Conservation (phyloP, 2,888 invertebrate genomes). For the Crossocerus cetratus region DNA sequence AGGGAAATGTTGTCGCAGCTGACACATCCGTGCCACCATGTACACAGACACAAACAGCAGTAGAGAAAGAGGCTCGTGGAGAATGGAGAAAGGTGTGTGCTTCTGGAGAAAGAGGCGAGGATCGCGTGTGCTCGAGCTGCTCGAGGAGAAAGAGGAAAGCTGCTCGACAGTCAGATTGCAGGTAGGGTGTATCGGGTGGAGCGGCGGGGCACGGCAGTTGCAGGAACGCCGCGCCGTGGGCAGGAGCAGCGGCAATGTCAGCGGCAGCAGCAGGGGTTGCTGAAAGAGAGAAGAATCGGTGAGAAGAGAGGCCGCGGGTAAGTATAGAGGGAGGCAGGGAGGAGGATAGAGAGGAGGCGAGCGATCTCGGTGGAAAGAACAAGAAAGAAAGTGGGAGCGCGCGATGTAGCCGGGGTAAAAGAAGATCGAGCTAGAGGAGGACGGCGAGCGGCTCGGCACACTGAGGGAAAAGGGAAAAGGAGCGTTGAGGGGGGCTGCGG, state of each 20-base stretch:
- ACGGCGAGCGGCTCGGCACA: constrained; percentile 51
- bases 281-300: constrained; percentile 64
- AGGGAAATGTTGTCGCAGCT: too few relatives aligned
- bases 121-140: constrained; percentile 35
- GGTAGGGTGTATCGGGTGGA: constrained; percentile 45
- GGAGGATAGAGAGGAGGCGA: constrained; percentile 14
- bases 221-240: too few relatives aligned
- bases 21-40: too few relatives aligned
- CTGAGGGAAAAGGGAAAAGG: constrained; percentile 32
- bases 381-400: constrained; percentile 41
- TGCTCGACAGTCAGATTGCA: constrained; percentile 58
- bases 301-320: constrained; percentile 35
- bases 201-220: constrained; percentile 36
- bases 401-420: constrained; percentile 23
- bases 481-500: constrained; percentile 7
- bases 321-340: constrained; percentile 32
- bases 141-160: constrained; percentile 57
- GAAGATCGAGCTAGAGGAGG: constrained; percentile 14
- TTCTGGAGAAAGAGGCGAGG: constrained; percentile 9
- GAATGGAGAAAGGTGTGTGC: neutral
- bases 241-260: constrained; percentile 40
- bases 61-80: neutral
- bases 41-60: too few relatives aligned
- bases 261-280: constrained; percentile 62
- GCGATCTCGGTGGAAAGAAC: constrained; percentile 26